Evolutionary conservation across 2,113 vertebrate species (phyloP).

Genomic region (Platichthys stellatus): DNA sequence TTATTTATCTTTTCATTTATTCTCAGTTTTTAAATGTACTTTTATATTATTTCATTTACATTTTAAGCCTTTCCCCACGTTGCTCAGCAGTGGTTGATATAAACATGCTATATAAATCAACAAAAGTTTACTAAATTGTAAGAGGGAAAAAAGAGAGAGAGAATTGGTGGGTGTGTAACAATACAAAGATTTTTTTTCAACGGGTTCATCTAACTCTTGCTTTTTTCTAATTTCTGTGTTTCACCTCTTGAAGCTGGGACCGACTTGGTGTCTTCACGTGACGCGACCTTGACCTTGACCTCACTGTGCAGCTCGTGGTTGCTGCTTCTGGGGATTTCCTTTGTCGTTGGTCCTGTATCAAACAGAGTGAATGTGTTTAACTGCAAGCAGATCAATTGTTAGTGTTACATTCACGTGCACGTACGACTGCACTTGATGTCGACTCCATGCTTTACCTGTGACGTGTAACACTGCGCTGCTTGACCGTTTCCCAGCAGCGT

Average conservation of each 20-base stretch:
- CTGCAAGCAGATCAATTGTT: conserved; percentile 6
- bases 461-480: conserved; percentile 36
- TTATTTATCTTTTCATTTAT: no score
- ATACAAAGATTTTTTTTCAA: no score
- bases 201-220: background rate
- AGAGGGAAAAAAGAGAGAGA: no score
- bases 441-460: conserved; percentile 41
- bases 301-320: conserved; percentile 17
- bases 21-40: no score
- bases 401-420: no score
- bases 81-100: no score
- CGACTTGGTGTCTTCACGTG: conserved; percentile 4
- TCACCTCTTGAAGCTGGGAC: conserved; percentile 4
- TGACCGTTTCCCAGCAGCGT: conserved; percentile 37
- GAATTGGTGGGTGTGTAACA: no score
- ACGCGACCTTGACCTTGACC: background rate
- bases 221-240: background rate
- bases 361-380: conserved; percentile 24
- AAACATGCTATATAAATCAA: no score
- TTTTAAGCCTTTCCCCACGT: no score
- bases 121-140: no score
- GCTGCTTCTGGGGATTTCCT: conserved; percentile 38
- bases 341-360: conserved; percentile 40
- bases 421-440: background rate
- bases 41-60: no score